These are phyloP conservation scores for Echeneis naucrates DNA, from an alignment of 2,797 vertebrate species.

Conservation along the genomic window DNA sequence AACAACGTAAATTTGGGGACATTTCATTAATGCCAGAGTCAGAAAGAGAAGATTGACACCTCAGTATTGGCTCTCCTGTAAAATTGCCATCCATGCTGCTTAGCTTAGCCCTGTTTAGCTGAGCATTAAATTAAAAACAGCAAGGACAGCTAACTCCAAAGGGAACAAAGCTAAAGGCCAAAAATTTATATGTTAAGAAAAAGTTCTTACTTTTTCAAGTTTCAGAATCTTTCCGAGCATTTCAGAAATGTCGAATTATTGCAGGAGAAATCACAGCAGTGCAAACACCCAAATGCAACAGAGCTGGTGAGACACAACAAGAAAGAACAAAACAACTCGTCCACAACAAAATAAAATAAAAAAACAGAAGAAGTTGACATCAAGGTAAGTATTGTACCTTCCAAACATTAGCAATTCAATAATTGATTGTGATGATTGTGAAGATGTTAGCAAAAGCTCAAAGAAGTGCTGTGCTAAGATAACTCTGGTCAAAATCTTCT, in stretches of 20 bases:
- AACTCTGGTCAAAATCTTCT: not conserved
- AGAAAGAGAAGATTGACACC: not conserved
- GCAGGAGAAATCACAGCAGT: not conserved
- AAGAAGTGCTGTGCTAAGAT: not conserved
- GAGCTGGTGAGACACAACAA: not conserved
- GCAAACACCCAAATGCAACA: not conserved
- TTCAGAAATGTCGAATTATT: not conserved
- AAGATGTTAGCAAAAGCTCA: not conserved
- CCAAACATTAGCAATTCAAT: not conserved
- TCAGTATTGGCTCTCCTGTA: not conserved
- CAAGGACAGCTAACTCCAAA: not conserved
- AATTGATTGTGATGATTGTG: too few relatives aligned
- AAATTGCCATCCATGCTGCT: too few relatives aligned
- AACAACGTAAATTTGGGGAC: not conserved
- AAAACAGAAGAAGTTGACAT: too few relatives aligned
- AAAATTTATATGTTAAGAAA: too few relatives aligned
- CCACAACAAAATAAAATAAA: too few relatives aligned
- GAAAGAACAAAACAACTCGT: not conserved
- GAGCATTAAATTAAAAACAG: not conserved
- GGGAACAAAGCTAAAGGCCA: too few relatives aligned
- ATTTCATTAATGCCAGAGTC: not conserved
- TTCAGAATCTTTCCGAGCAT: not conserved
- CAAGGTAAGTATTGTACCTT: not conserved
- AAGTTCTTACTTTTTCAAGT: not conserved
- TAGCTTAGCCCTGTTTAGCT: not conserved